Evolutionary conservation across 92 coral and sea anemone genomes (phyloP).

Genomic region (Paragorgia papillata): DNA sequence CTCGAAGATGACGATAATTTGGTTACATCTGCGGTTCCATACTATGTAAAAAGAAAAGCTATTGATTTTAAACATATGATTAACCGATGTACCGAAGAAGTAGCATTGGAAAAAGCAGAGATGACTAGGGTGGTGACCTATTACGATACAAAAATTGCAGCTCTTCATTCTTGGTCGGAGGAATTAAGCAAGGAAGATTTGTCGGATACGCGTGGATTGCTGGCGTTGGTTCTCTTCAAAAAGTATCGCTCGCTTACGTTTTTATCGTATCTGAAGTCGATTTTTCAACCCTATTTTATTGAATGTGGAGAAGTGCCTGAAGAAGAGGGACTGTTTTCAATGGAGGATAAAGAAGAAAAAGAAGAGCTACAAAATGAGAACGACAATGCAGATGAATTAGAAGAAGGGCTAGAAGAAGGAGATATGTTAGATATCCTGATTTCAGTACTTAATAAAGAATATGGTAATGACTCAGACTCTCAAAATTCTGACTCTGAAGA

Average conservation of each 20-base stretch:
- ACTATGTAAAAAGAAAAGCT: slow-evolving; percentile 48
- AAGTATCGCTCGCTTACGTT: slow-evolving; percentile 6
- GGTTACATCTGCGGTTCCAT: slow-evolving; percentile 31
- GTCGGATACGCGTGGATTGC: slow-evolving; percentile 31
- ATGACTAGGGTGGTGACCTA: slow-evolving; percentile 28
- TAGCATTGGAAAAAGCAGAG: slow-evolving; percentile 32
- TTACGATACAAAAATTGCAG: too few species aligned
- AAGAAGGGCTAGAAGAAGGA: slow-evolving; percentile 30
- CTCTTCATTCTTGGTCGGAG: slow-evolving; percentile 38
- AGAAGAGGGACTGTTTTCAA: slow-evolving; percentile 17
- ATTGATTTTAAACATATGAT: slow-evolving; percentile 45
- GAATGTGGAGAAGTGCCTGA: slow-evolving; percentile 6
- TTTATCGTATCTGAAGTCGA: neutral
- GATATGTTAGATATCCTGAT: slow-evolving; percentile 40
- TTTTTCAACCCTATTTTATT: neutral
- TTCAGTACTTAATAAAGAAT: slow-evolving; percentile 51
- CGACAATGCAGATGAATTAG: slow-evolving; percentile 5
- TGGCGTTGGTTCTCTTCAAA: slow-evolving; percentile 35
- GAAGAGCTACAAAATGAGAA: slow-evolving; percentile 18
- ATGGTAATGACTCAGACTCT: slow-evolving; percentile 39
- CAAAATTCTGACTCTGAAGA: slow-evolving; percentile 33
- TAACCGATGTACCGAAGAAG: slow-evolving; percentile 53
- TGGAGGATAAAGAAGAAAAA: slow-evolving; percentile 12
- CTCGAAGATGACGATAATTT: slow-evolving; percentile 27
- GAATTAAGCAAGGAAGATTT: slow-evolving; percentile 16